These are phyloP conservation scores for Paradoxurus hermaphroditus DNA, from an alignment of 2,113 vertebrate species.

Conservation along the genomic window DNA sequence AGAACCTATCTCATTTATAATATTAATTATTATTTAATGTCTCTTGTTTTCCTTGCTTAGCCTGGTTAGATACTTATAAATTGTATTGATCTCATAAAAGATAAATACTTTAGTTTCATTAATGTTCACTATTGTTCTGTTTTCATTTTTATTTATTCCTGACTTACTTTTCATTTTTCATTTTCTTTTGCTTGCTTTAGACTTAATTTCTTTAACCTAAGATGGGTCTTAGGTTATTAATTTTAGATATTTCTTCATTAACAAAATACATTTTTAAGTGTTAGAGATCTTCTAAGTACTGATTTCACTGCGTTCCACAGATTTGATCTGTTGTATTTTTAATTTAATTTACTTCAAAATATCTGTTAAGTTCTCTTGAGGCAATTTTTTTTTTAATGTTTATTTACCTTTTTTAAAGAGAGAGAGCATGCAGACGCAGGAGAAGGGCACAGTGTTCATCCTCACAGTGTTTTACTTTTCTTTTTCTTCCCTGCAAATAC, in stretches of 20 bases:
- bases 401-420: too few species aligned
- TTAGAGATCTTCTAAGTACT: neutral
- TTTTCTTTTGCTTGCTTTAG: neutral
- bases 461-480: neutral
- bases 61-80: neutral
- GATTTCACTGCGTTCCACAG: neutral
- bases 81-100: neutral
- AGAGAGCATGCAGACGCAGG: too few species aligned
- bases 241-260: neutral
- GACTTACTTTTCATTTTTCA: neutral
- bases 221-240: neutral
- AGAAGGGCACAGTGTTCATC: too few species aligned
- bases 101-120: neutral
- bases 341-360: neutral
- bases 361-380: neutral
- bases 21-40: neutral
- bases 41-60: neutral
- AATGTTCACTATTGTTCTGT: neutral
- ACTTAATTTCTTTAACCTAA: neutral
- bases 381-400: too few species aligned
- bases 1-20: neutral
- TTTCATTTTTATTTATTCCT: neutral
- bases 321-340: neutral
- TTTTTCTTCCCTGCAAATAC: neutral
- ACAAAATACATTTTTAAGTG: neutral